Conservation (phyloP, 2,113 vertebrate genomes). For the Ictalurus punctatus region DNA sequence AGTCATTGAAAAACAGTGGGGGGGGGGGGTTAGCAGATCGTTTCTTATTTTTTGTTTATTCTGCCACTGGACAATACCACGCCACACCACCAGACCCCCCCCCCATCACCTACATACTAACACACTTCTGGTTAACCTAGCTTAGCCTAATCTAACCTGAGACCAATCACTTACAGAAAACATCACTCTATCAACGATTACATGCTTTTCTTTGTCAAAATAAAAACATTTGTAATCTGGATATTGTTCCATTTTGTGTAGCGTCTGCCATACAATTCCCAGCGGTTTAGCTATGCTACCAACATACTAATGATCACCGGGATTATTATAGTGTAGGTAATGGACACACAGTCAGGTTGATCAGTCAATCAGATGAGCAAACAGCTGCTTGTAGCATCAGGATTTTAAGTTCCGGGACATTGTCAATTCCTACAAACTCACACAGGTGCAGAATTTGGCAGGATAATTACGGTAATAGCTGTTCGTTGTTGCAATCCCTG, state of each 20-base stretch:
- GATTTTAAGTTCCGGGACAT: background rate
- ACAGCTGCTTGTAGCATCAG: background rate
- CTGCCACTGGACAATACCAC: no score
- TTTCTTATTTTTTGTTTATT: no score
- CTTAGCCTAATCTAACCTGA: no score
- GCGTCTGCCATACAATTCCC: background rate
- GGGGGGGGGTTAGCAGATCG: no score
- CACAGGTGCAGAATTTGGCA: background rate
- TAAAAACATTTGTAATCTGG: no score
- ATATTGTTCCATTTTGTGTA: background rate
- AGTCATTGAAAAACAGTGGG: no score
- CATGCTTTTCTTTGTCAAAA: no score
- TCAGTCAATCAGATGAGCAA: background rate
- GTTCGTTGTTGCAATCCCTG: constrained; percentile 12
- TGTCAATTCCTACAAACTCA: background rate
- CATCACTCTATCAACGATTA: no score
- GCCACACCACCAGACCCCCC: no score
- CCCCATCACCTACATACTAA: no score
- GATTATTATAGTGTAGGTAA: background rate
- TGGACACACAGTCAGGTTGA: background rate
- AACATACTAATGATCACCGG: background rate
- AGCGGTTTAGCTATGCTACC: background rate
- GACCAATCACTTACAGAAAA: no score
- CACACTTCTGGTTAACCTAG: no score
- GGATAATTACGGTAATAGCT: constrained; percentile 21